These are phyloP conservation scores for Drosophila dunni DNA, from an alignment of 1,140 invertebrate genomes.

Conservation along the genomic window DNA sequence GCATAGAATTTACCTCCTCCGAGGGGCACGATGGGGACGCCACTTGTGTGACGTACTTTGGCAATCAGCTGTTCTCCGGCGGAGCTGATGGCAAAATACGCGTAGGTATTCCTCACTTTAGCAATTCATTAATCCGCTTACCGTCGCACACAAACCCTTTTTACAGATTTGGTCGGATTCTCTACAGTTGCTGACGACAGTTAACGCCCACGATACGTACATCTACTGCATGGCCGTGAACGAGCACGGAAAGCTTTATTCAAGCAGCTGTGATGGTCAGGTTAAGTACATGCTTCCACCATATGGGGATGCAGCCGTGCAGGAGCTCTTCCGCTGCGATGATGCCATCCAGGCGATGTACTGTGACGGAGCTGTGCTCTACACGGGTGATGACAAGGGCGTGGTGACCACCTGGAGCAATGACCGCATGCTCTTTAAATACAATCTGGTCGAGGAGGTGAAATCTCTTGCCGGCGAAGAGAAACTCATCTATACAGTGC, in stretches of 20 bases:
- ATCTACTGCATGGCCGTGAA: conserved; percentile 80
- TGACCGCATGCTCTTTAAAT: conserved; percentile 81
- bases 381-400: conserved; percentile 82
- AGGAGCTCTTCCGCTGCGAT: conserved; percentile 73
- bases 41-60: conserved; percentile 65
- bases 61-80: conserved; percentile 77
- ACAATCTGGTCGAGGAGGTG: conserved; percentile 82
- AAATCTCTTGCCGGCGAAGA: conserved; percentile 76
- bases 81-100: conserved; percentile 84
- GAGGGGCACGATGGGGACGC: conserved; percentile 81
- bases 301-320: conserved; percentile 48
- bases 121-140: conserved; percentile 6
- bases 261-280: conserved; percentile 81
- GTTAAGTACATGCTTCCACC: conserved; percentile 75
- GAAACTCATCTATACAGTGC: conserved; percentile 73
- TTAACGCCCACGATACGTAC: conserved; percentile 75
- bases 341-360: conserved; percentile 80
- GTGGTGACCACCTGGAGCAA: conserved; percentile 81
- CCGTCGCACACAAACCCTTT: too few species aligned
- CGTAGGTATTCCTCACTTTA: conserved; percentile 57
- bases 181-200: conserved; percentile 59
- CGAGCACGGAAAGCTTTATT: conserved; percentile 75
- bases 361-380: conserved; percentile 68
- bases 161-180: conserved; percentile 63
- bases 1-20: conserved; percentile 63